These are phyloP conservation scores for Calliphora vicina DNA, from an alignment of 1,140 invertebrate species.

Conservation along the genomic window DNA sequence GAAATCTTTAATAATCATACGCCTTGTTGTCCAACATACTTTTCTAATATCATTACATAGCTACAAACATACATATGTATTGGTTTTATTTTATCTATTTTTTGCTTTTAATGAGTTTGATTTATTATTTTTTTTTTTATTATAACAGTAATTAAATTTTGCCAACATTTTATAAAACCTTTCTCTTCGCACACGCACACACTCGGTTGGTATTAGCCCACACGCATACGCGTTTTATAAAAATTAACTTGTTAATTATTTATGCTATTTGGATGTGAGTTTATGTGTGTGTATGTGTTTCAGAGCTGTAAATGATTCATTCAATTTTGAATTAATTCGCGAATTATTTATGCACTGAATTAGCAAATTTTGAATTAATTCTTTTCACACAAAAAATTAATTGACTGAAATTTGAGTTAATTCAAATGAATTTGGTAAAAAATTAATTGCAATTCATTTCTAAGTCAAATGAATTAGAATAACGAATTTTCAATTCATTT, in stretches of 20 bases:
- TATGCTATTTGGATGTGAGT: background rate
- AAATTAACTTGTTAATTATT: slow-evolving; percentile 12
- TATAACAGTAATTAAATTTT: background rate
- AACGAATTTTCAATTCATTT: too few relatives aligned
- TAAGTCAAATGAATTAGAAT: too few relatives aligned
- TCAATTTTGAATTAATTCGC: too few relatives aligned
- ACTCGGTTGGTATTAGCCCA: background rate
- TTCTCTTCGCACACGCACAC: background rate
- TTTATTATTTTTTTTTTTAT: background rate
- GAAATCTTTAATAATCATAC: background rate
- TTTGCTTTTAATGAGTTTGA: background rate
- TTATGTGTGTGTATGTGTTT: background rate
- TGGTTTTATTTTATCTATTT: background rate
- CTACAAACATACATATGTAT: background rate
- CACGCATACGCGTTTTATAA: background rate
- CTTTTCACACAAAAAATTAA: too few relatives aligned
- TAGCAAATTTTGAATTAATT: too few relatives aligned
- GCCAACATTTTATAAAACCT: slow-evolving; percentile 5
- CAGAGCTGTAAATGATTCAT: background rate
- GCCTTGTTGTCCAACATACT: background rate
- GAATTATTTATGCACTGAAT: too few relatives aligned
- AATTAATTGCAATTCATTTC: too few relatives aligned
- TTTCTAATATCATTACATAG: too few relatives aligned
- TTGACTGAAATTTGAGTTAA: too few relatives aligned
- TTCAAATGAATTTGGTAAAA: too few relatives aligned